These are phyloP conservation scores for Sebastes matsubarae DNA, from an alignment of 2,797 vertebrate genomes.

Conservation along the genomic window DNA sequence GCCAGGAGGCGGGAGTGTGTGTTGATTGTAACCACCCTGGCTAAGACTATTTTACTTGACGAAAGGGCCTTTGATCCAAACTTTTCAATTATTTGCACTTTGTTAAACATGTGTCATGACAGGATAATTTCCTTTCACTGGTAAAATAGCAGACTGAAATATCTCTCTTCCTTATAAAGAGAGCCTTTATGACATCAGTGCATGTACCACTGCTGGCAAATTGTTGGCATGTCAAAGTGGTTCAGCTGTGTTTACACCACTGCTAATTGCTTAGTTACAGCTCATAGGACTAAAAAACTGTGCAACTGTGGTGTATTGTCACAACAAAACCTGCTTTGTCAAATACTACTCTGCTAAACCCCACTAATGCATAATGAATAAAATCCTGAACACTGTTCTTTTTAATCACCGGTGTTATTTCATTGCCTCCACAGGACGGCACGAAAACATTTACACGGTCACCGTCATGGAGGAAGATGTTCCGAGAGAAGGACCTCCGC, in stretches of 20 bases:
- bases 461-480: constrained; percentile 95
- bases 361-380: constrained; percentile 31
- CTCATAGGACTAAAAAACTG: constrained; percentile 39
- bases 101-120: neutral
- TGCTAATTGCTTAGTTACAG: constrained; percentile 65
- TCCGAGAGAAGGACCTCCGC: constrained; percentile 93
- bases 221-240: constrained; percentile 27
- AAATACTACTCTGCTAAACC: constrained; percentile 37
- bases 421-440: constrained; percentile 81
- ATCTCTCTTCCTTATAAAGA: constrained; percentile 12
- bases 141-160: constrained; percentile 3
- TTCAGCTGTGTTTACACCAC: constrained; percentile 71
- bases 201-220: constrained; percentile 32
- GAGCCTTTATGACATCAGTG: constrained; percentile 5
- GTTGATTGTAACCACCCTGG: neutral
- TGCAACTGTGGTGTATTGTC: constrained; percentile 34
- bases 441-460: constrained; percentile 93
- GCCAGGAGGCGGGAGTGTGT: constrained; percentile 2
- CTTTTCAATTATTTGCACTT: constrained; percentile 2
- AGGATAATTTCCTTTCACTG: neutral
- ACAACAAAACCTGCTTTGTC: constrained; percentile 48
- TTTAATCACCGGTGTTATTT: constrained; percentile 26
- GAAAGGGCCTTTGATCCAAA: constrained; percentile 9
- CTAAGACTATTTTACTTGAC: constrained; percentile 13
- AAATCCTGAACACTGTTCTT: neutral